Evolutionary conservation across 2,113 vertebrate species (phyloP), one percentile per base, ranked within the genome.

Genomic region (Onychostoma macrolepis): DNA sequence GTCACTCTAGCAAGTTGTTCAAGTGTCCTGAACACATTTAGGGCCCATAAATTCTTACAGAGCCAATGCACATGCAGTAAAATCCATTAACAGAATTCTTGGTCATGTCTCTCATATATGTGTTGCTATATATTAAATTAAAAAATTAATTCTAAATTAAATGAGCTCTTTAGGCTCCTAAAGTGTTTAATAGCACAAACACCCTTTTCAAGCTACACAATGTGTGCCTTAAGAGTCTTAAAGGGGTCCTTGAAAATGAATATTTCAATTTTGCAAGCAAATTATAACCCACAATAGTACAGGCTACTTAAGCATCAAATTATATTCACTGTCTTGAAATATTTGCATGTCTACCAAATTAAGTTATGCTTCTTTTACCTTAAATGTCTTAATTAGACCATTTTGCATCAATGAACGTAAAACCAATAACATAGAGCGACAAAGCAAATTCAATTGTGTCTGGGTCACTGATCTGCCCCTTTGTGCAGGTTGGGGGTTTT

Each of bases 371-470:
- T 84, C 1, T 84, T 84, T 58, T 84, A 74, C 83, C 67, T 74
- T 74, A 74, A 84, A 84, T 84, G 13, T 41, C 83, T 24, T 58
- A 84, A 84, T 84, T 74, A 48, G 83, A 19, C 48, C 4, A 24
- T 74, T 74, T 36, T 84, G 83, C 83, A 84, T 84, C 69, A 84
- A 10, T 84, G 83, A 84, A 84, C 69, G 13, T 72, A 74, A 61
- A 74, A 58, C 69, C 65, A 75, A n/a, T n/a, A n/a, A n/a, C n/a
- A n/a, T n/a, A n/a, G n/a, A n/a, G n/a, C n/a, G n/a, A 84, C 83
- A 74, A 33, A 74, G 69, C 83, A 74, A 74, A 84, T 84, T 53
- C 33, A 84, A 74, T 84, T 74, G 69, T 28, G 21, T 74, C 69
- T 19, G 83, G 83, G 83, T 84, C 69, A 74, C 7, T 10, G 48